Conservation (phyloP, 2,888 invertebrate genomes). For the Erebia ligea region DNA sequence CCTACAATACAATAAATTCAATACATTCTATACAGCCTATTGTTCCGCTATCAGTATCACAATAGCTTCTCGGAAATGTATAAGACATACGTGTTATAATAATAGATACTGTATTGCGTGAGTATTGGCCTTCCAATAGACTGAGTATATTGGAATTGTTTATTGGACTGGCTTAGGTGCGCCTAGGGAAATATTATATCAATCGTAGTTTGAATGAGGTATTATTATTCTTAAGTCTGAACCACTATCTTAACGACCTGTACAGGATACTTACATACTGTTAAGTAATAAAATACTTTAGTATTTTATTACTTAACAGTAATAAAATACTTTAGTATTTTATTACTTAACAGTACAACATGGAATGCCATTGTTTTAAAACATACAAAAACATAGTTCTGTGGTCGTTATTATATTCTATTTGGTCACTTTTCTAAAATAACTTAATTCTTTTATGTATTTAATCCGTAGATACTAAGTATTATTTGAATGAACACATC, state of each 20-base stretch:
- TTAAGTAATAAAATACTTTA: too few relatives aligned
- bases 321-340: too few relatives aligned
- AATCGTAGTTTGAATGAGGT: background rate
- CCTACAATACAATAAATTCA: conserved; percentile 11
- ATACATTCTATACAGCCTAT: conserved; percentile 14
- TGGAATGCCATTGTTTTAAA: too few relatives aligned
- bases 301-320: too few relatives aligned
- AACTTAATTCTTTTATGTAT: too few relatives aligned
- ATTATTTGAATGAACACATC: too few relatives aligned
- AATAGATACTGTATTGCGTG: background rate
- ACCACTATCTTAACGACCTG: too few relatives aligned
- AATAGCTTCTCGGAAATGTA: conserved; percentile 1
- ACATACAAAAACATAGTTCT: too few relatives aligned
- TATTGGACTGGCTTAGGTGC: background rate
- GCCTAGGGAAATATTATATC: background rate
- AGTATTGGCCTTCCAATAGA: conserved; percentile 5
- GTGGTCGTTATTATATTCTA: too few relatives aligned
- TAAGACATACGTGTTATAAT: conserved; percentile 1
- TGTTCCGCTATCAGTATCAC: conserved; percentile 10
- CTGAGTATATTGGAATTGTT: background rate
- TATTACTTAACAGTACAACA: too few relatives aligned
- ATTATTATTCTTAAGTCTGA: background rate
- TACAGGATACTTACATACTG: background rate
- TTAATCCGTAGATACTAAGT: too few relatives aligned
- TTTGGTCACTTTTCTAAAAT: too few relatives aligned